Evolutionary conservation across 1,140 invertebrate genomes (phyloP), one percentile per base, ranked within the genome.

Genomic region (Varroa destructor): DNA sequence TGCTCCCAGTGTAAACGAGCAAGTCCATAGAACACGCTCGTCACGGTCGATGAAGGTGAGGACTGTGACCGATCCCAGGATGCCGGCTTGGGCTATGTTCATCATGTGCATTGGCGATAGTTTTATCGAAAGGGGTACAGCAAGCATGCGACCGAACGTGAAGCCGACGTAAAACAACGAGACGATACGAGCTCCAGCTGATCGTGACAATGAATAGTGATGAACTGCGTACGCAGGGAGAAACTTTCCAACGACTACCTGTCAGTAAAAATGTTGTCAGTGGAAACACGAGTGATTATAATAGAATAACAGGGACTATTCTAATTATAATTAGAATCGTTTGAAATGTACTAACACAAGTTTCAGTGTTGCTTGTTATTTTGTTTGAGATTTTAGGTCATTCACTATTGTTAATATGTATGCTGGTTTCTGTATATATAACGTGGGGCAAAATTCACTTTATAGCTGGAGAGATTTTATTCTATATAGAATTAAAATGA

Each of bases 161-260:
- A 67, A 67, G 1, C 61, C 61, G 37, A 67, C 46, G 61, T 67
- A 67, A 37, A 67, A 67, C 61, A 67, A 67, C 61, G 61, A 67
- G 12, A 67, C 61, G 61, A 67, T 40, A 67, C 40, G 40, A 8
- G 61, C 61, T 3, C 61, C 61, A 12, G 46, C 46, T 46, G 61
- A 67, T 5, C 61, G 61, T 3, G 40, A 40, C 40, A 67, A 12
- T 8, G 12, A 14, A 46, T 36, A 67, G 46, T 67, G 61, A 14
- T 67, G 61, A 37, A 67, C 61, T 4, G 37, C 61, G 61, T 67
- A 67, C 10, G 61, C 37, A 12, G 36, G n/a, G 8, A 67, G 61
- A 37, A 67, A 67, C 46, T 67, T 67, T 1, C 61, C 61, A 3
- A 67, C 61, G 61, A 8, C 40, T 3, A 67, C 61, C 46, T 51